These are phyloP conservation scores for Orgyia antiqua DNA, from an alignment of 2,888 invertebrate species.

Conservation along the genomic window DNA sequence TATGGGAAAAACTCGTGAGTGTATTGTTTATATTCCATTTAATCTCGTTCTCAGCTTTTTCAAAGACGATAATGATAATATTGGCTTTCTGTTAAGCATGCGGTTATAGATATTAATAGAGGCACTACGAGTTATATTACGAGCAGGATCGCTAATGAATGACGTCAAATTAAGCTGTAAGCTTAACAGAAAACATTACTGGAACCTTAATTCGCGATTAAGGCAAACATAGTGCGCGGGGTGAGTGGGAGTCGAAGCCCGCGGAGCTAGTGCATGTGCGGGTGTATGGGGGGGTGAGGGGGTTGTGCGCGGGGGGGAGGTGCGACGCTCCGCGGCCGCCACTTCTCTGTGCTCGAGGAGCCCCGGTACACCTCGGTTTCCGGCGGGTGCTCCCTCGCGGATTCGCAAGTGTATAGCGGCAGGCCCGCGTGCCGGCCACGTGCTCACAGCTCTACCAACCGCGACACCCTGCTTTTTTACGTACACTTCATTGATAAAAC, in stretches of 20 bases:
- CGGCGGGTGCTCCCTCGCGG: conserved; percentile 72
- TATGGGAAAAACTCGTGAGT: no score
- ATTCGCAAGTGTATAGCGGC: conserved; percentile 59
- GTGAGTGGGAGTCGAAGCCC: conserved; percentile 73
- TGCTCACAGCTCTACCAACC: conserved; percentile 48
- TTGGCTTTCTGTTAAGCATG: no score
- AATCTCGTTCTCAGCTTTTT: no score
- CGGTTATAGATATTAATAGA: no score
- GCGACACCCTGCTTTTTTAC: conserved; percentile 49
- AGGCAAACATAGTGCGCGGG: conserved; percentile 75
- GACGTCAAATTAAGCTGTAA: conserved; percentile 69
- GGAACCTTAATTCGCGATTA: conserved; percentile 76
- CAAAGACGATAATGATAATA: no score
- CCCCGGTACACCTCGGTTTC: conserved; percentile 76
- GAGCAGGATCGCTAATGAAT: conserved; percentile 57
- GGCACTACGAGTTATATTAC: no score
- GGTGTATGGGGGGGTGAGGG: conserved; percentile 47
- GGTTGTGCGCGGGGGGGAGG: conserved; percentile 36
- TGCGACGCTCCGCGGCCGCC: conserved; percentile 68
- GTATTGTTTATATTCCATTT: no score
- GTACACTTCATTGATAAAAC: conserved; percentile 56
- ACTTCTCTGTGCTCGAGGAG: conserved; percentile 75
- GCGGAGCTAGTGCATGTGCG: conserved; percentile 66
- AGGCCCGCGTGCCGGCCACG: conserved; percentile 66
- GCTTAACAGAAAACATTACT: conserved; percentile 73